Evolutionary conservation across 2,888 invertebrate species (phyloP).

Genomic region (Cybosia mesomella): DNA sequence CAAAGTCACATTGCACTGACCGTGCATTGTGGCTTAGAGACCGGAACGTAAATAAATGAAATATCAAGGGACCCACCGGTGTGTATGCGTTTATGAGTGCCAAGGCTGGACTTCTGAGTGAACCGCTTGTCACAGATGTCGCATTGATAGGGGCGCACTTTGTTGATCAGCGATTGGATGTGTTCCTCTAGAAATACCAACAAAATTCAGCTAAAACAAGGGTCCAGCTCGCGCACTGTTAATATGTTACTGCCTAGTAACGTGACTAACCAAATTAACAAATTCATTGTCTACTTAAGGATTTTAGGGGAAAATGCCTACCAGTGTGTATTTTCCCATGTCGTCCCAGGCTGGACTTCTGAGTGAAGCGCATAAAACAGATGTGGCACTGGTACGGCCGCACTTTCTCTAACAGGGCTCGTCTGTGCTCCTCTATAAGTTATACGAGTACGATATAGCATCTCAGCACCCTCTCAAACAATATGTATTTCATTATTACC

Average conservation of each 20-base stretch:
- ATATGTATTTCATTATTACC: conserved; percentile 66
- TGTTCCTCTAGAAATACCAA: conserved; percentile 88
- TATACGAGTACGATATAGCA: conserved; percentile 85
- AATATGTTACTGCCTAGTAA: conserved; percentile 75
- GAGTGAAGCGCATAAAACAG: conserved; percentile 91
- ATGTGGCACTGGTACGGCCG: conserved; percentile 91
- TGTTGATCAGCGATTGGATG: conserved; percentile 88
- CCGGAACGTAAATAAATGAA: conserved; percentile 78
- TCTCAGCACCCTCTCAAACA: conserved; percentile 77
- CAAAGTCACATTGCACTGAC: conserved; percentile 74
- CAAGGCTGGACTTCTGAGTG: conserved; percentile 94
- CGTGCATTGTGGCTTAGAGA: conserved; percentile 80
- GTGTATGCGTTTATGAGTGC: conserved; percentile 93
- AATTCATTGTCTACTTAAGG: conserved; percentile 83
- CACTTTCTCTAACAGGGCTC: conserved; percentile 88
- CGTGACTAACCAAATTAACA: conserved; percentile 76
- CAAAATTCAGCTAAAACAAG: conserved; percentile 84
- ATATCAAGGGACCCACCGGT: conserved; percentile 88
- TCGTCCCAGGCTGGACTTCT: conserved; percentile 91
- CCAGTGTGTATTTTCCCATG: conserved; percentile 91
- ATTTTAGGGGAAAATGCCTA: conserved; percentile 87
- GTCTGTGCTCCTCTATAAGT: conserved; percentile 88
- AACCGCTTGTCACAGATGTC: conserved; percentile 93
- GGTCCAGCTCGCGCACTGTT: conserved; percentile 71
- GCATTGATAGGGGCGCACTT: conserved; percentile 89